Evolutionary conservation across 2,113 vertebrate species (phyloP).

Genomic region (Lamprotornis superbus): DNA sequence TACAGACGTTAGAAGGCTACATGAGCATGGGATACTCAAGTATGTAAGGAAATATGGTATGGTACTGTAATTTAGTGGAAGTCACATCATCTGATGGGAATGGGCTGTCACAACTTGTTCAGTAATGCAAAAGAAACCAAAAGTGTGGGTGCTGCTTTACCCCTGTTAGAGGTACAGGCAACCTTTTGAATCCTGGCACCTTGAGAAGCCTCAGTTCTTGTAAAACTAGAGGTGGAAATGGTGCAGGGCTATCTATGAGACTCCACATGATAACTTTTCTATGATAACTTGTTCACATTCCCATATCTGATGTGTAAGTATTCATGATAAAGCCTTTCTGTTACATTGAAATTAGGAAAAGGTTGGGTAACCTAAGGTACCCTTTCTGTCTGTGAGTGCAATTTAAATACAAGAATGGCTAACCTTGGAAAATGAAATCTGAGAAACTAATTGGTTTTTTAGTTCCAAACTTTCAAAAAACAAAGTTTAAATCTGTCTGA

Average conservation of each 20-base stretch:
- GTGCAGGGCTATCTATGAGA: neutral
- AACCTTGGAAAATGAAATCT: neutral
- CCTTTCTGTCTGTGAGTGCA: neutral
- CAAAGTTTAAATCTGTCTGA: neutral
- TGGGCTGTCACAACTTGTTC: neutral
- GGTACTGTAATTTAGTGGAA: neutral
- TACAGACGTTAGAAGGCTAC: neutral
- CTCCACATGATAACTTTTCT: neutral
- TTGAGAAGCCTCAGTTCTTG: neutral
- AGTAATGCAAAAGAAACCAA: neutral
- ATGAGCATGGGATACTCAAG: neutral
- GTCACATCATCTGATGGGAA: neutral
- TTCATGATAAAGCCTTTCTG: neutral
- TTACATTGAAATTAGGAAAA: neutral
- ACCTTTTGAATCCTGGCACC: neutral
- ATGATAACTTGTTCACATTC: neutral
- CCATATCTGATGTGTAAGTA: neutral
- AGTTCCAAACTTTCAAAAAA: neutral
- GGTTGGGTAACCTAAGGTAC: neutral
- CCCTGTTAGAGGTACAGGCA: neutral
- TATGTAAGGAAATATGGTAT: neutral
- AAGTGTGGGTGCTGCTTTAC: accelerated
- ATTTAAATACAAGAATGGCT: neutral
- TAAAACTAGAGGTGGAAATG: neutral
- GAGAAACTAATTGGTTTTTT: neutral